phyloP scores from a whole-genome alignment of 2,888 invertebrate genomes.

The Parnassius orleans region DNA sequence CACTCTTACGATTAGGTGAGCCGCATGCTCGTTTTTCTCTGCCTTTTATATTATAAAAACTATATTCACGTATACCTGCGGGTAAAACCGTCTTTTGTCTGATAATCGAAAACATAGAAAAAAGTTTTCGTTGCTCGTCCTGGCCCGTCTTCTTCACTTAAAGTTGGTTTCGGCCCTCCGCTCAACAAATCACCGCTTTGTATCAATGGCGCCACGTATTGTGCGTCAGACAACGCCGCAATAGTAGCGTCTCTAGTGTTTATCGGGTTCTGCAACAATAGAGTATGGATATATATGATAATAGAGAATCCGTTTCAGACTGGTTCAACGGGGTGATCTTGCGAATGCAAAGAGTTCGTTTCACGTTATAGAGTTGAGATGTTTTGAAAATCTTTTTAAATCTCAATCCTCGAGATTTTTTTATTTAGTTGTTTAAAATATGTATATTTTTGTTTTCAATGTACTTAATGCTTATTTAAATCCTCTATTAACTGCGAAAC shows the following conservation, averaged over 20 bases:
- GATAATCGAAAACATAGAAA: slow-evolving; percentile 96
- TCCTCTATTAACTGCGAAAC: no score
- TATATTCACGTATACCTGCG: slow-evolving; percentile 82
- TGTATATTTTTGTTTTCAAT: background rate
- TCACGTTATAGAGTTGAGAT: no score
- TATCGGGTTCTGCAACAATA: slow-evolving; percentile 86
- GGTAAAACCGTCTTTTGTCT: slow-evolving; percentile 93
- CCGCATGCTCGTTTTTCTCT: no score
- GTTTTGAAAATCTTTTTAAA: no score
- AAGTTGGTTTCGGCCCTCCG: slow-evolving; percentile 82
- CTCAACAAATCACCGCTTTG: slow-evolving; percentile 91
- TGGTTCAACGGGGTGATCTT: no score
- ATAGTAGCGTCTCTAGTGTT: slow-evolving; percentile 94
- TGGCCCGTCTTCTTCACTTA: slow-evolving; percentile 75
- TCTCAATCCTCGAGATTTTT: no score
- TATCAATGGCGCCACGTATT: slow-evolving; percentile 94
- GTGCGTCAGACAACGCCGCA: slow-evolving; percentile 95
- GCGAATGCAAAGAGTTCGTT: no score
- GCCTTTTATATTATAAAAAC: no score
- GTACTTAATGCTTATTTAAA: no score
- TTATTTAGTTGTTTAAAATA: no score
- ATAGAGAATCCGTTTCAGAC: background rate
- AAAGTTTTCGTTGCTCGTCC: slow-evolving; percentile 87
- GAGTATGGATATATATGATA: slow-evolving; percentile 5
- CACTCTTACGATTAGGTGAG: no score